Base-by-base conservation (phyloP, 2,113 vertebrate genomes). In the Erythrocercus mccallii region DNA sequence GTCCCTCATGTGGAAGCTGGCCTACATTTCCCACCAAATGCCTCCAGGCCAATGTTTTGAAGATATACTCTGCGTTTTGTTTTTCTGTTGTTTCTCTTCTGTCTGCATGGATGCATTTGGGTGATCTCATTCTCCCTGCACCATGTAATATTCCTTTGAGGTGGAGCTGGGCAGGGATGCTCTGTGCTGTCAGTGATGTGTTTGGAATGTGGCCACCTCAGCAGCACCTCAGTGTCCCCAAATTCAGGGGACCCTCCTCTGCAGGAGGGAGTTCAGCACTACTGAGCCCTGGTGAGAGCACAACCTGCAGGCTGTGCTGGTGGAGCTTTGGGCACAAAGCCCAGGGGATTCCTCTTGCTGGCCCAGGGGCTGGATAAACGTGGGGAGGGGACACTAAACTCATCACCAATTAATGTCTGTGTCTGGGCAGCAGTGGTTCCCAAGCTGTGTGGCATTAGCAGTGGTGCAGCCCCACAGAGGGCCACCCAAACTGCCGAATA, bases 31-130 rank as follows among this genome's bases (percentile, higher is more conserved):
- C 69, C 78, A 78, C 50, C 24, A 71, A 73, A 74, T 89, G 81
- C 86, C 92, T 90, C 24, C 77, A 92, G 84, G 83, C 30, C 68
- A 57, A 8, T 3, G 12, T 83, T 95, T 91, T 94, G 92, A 96
- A 87, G 73, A 60, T 42, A 5, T 8, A 12, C 20, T 13, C 48
- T 15, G 12, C 47, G 53, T 60, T 88, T 60, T 60, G 47, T 4
- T 74, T 79, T 58, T 20, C 42, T 19, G 15, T 82, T 89, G 68
- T 31, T 91, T 61, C 56, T 77, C 5, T 57, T 42, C 50, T 7
- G 23, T 24, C 33, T 18, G 4, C 4, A 2, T 22, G 66, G 70
- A 44, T 71, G 48, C 31, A 60, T 90, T 73, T 45, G 73, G 53
- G 51, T 61, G 81, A 84, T 84, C 44, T 70, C 38, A 11, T 27